phyloP scores from a whole-genome alignment of 2,888 invertebrate species.

The Cerceris rybyensis region DNA sequence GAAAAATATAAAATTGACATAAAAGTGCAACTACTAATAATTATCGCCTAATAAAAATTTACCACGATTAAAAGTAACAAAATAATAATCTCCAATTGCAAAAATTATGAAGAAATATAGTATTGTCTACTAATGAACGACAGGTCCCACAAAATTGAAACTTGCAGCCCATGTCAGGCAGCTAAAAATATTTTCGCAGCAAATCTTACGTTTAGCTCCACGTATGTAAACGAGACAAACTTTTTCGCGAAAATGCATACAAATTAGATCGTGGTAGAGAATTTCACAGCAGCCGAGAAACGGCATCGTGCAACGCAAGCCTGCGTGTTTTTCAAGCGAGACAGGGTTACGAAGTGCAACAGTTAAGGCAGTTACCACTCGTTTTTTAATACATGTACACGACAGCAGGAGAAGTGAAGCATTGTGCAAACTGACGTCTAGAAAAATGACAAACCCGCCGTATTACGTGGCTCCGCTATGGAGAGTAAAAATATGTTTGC shows the following conservation, averaged over 20 bases:
- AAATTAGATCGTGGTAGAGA: constrained; percentile 46
- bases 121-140: too few relatives aligned
- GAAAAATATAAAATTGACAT: not conserved
- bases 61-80: too few relatives aligned
- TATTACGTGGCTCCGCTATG: not conserved
- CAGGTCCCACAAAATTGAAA: too few relatives aligned
- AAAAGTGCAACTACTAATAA: not conserved
- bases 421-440: constrained; percentile 21
- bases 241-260: constrained; percentile 24
- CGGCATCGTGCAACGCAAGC: not conserved
- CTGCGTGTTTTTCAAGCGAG: constrained; percentile 27
- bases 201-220: constrained; percentile 24
- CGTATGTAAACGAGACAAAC: constrained; percentile 12
- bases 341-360: constrained; percentile 21
- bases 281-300: constrained; percentile 17
- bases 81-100: too few relatives aligned
- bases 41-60: too few relatives aligned
- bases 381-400: constrained; percentile 16
- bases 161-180: constrained; percentile 8
- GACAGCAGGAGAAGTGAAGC: constrained; percentile 1
- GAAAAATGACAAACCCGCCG: constrained; percentile 15
- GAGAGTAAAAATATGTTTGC: constrained; percentile 15
- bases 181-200: constrained; percentile 32
- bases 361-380: constrained; percentile 27
- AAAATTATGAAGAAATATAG: not conserved